Evolutionary conservation across 2,797 vertebrate genomes (phyloP).

Genomic region (Hylomyscus alleni): DNA sequence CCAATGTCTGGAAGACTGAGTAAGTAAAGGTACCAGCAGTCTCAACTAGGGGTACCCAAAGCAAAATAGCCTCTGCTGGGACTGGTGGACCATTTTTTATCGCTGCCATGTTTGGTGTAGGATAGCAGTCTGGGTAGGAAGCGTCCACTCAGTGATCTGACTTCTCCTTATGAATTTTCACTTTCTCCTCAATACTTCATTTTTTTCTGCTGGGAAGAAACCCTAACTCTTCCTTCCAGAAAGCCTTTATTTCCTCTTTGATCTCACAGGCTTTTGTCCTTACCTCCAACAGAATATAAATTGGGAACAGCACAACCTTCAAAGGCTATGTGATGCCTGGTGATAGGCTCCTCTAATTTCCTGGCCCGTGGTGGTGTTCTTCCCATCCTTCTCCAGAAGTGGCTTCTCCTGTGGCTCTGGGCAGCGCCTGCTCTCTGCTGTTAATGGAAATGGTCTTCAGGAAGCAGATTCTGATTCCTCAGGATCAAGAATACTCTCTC

Average conservation of each 20-base stretch:
- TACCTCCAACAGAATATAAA: not conserved
- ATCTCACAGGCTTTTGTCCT: constrained; percentile 1
- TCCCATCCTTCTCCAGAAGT: not conserved
- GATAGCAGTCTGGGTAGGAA: not conserved
- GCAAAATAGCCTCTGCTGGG: not conserved
- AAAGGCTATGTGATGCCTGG: constrained; percentile 24
- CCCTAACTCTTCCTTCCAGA: not conserved
- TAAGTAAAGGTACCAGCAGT: not conserved
- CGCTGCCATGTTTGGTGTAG: not conserved
- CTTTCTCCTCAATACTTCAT: not conserved
- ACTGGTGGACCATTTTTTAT: not conserved
- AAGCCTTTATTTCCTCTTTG: constrained; percentile 12
- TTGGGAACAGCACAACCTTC: not conserved
- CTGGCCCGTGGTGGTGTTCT: not conserved
- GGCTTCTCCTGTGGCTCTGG: not conserved
- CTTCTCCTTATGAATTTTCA: not conserved
- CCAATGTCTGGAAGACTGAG: not conserved
- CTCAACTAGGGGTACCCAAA: not conserved
- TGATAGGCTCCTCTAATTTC: not conserved
- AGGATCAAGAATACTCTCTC: not conserved
- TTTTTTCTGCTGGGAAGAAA: not conserved
- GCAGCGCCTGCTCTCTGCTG: not conserved
- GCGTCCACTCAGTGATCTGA: not conserved
- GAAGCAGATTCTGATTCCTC: not conserved
- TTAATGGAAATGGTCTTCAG: not conserved